phyloP scores from a whole-genome alignment of 2,113 vertebrate genomes.

The Henicopernis longicauda region DNA sequence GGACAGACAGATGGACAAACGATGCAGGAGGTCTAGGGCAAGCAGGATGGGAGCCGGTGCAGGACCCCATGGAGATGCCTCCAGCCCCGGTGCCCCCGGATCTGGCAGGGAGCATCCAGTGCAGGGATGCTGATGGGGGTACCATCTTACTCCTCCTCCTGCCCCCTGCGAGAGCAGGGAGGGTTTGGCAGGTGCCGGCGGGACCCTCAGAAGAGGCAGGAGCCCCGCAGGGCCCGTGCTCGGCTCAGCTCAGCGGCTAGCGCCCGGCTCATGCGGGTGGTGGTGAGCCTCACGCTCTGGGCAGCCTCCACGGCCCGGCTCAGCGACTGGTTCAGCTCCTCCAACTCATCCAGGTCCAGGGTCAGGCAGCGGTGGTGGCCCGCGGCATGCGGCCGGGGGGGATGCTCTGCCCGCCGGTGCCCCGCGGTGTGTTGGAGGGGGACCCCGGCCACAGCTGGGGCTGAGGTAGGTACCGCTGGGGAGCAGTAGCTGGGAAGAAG shows the following conservation, averaged over 20 bases:
- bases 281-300: slow-evolving; percentile 66
- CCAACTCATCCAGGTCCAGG: background rate
- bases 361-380: background rate
- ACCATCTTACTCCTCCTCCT: background rate
- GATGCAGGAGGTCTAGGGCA: background rate
- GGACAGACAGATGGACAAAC: background rate
- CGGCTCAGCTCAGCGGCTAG: slow-evolving; percentile 73
- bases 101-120: background rate
- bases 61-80: background rate
- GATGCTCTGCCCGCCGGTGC: background rate
- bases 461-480: slow-evolving; percentile 62
- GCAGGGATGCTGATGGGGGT: background rate
- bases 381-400: fast-evolving
- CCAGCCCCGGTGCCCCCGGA: fast-evolving
- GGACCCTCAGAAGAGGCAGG: slow-evolving; percentile 73
- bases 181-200: fast-evolving
- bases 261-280: slow-evolving; percentile 71
- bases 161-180: fast-evolving
- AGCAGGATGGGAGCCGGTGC: background rate
- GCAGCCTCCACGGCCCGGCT: slow-evolving; percentile 73
- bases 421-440: background rate
- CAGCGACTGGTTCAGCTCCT: slow-evolving; percentile 72
- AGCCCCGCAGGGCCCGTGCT: slow-evolving; percentile 54
- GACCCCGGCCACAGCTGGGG: background rate
- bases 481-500: slow-evolving; percentile 72